Base-by-base conservation (phyloP, 2,797 vertebrate genomes). In the Simalia tracyae region DNA sequence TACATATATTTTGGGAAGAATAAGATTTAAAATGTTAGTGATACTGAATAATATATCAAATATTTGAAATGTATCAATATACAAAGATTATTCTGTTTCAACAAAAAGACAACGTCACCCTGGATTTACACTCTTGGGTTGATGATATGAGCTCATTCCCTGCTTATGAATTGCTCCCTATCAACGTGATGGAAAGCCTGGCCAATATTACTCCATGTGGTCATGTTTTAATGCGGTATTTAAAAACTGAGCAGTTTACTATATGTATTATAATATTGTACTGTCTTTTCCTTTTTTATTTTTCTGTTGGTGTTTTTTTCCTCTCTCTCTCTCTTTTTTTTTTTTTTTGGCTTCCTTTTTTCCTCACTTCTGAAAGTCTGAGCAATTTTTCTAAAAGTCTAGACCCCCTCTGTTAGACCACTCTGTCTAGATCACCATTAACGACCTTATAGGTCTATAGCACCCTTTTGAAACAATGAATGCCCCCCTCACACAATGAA, bases 381-480 rank as follows among this genome's bases (percentile, higher is more conserved):
- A 22, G 36, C 36, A 81, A 81, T 19, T 81, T 81, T 46, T 36
- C 3, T 0, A 66, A 66, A n/a, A 72, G 72, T 42, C 42, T 81
- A 46, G 19, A 81, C 42, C 3, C 31, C 17, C 46, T 66, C 22
- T 19, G 0, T 46, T 88, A 85, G 54, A 17, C 28, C 56, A 15
- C 26, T 57, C 59, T 66, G 63, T 57, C 26, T n/a, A 19, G 11
- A 89, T 17, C 7, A 10, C 6, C 42, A 42, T 11, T 36, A 22
- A 31, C 26, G 9, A 54, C 31, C 86, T 14, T 26, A 12, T 46
- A 42, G n/a, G 22, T 22, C 46, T 26, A 46, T 60, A 60, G 7
- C 57, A 36, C 92, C 7, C 86, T 92, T 17, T 81, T 56, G 92
- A 22, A 76, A 93, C 87, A 87, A 93, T 87, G 84, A 86, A 89